Conservation (phyloP, 2,888 invertebrate species). For the Cryptops parisi region DNA sequence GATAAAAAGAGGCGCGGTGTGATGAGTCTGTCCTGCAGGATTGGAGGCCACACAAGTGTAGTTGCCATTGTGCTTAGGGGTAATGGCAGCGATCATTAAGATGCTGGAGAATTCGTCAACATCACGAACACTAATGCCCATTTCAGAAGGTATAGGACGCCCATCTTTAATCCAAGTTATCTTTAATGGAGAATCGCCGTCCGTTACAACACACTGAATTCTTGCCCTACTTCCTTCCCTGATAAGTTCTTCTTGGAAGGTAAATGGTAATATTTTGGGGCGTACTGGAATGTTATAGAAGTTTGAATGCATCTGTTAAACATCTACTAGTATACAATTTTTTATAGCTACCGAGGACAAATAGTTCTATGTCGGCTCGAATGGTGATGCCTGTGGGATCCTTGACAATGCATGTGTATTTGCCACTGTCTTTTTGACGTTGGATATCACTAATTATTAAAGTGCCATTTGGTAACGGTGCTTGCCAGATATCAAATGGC, state of each 20-base stretch:
- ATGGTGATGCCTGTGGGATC: neutral
- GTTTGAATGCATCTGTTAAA: too few species aligned
- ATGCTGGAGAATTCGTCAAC: conserved; percentile 10
- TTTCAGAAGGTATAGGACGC: neutral
- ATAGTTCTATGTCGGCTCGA: neutral
- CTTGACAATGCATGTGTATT: neutral
- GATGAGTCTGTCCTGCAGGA: neutral
- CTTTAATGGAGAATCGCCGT: neutral
- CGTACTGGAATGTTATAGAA: conserved; percentile 7
- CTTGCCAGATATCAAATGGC: neutral
- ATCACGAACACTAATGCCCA: neutral
- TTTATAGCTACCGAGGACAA: conserved; percentile 2
- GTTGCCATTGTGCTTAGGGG: conserved; percentile 2
- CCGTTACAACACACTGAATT: neutral
- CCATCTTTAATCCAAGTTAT: conserved; percentile 4
- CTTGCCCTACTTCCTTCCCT: neutral
- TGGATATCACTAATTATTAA: neutral
- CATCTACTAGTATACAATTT: neutral
- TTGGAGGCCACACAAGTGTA: too few species aligned
- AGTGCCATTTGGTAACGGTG: neutral
- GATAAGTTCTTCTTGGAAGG: conserved; percentile 7
- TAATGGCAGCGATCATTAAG: neutral
- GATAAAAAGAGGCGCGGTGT: neutral
- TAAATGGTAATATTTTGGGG: conserved; percentile 3
- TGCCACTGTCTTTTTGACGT: neutral